These are phyloP conservation scores for Chunga burmeisteri DNA, from an alignment of 2,113 vertebrate species.

Conservation along the genomic window DNA sequence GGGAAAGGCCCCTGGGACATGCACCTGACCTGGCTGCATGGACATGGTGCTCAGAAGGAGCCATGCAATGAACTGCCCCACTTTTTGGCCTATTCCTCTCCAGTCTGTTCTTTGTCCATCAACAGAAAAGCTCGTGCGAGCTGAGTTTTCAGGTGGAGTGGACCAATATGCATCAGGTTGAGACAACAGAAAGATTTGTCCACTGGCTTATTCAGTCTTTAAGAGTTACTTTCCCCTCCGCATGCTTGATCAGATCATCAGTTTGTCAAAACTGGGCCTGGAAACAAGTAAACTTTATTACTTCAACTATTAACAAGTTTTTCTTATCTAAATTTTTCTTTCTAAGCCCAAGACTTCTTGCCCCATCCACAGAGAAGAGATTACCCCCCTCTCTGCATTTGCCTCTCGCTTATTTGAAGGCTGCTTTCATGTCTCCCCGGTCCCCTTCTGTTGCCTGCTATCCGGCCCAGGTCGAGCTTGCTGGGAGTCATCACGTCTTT, in stretches of 20 bases:
- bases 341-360: neutral
- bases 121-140: neutral
- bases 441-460: neutral
- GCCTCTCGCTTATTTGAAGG: neutral
- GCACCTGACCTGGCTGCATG: fast-evolving
- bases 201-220: neutral
- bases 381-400: neutral
- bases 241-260: neutral
- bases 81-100: neutral
- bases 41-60: neutral
- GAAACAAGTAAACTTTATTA: neutral
- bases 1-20: neutral
- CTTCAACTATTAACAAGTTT: neutral
- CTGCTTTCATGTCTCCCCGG: neutral
- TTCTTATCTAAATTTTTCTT: neutral
- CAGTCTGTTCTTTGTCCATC: neutral
- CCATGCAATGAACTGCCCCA: fast-evolving
- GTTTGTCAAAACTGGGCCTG: neutral
- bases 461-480: neutral
- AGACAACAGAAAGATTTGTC: neutral
- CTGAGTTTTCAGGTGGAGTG: neutral
- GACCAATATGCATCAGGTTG: neutral
- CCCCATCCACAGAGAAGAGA: neutral
- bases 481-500: neutral
- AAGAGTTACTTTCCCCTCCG: neutral